Evolutionary conservation across 2,888 invertebrate genomes (phyloP).

Genomic region (Apamea anceps): DNA sequence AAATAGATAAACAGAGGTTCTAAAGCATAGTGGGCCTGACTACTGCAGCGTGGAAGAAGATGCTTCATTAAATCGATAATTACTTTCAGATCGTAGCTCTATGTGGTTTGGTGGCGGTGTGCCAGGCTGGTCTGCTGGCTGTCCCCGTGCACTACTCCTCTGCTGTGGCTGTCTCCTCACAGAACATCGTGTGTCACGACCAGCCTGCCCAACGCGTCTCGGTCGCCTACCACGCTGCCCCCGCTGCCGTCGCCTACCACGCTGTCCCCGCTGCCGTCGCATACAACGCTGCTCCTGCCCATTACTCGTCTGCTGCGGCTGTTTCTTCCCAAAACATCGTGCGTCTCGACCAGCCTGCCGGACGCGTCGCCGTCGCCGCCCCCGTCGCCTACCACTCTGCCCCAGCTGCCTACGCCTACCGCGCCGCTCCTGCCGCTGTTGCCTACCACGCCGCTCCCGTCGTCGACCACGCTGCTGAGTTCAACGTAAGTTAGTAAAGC

Average conservation of each 20-base stretch:
- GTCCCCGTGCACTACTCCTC: slow-evolving; percentile 77
- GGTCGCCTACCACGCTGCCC: slow-evolving; percentile 68
- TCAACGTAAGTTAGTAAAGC: too few species aligned
- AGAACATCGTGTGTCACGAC: slow-evolving; percentile 80
- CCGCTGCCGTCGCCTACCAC: slow-evolving; percentile 64
- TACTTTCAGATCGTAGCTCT: slow-evolving; percentile 74
- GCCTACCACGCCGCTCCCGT: slow-evolving; percentile 80
- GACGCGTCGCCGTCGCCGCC: slow-evolving; percentile 65
- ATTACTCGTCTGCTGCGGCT: slow-evolving; percentile 76
- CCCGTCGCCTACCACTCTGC: slow-evolving; percentile 47
- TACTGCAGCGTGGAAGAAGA: not conserved
- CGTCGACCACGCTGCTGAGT: slow-evolving; percentile 62
- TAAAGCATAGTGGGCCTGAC: too few species aligned
- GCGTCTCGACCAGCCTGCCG: slow-evolving; percentile 75
- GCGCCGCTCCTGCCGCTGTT: slow-evolving; percentile 43
- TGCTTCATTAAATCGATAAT: not conserved
- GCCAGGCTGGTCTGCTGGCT: slow-evolving; percentile 77
- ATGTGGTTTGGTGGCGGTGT: slow-evolving; percentile 75
- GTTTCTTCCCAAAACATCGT: slow-evolving; percentile 80
- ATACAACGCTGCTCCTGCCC: slow-evolving; percentile 70
- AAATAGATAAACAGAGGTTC: not conserved
- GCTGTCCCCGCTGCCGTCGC: slow-evolving; percentile 41
- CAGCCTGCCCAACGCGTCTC: slow-evolving; percentile 65
- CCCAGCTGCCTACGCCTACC: slow-evolving; percentile 46
- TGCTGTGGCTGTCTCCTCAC: slow-evolving; percentile 78